Percentiles rank a stretch among this genome's conserved stretches.
Evolutionary conservation across 2,113 vertebrate genomes (phyloP).

Genomic region (Marcusenius ussheri): DNA sequence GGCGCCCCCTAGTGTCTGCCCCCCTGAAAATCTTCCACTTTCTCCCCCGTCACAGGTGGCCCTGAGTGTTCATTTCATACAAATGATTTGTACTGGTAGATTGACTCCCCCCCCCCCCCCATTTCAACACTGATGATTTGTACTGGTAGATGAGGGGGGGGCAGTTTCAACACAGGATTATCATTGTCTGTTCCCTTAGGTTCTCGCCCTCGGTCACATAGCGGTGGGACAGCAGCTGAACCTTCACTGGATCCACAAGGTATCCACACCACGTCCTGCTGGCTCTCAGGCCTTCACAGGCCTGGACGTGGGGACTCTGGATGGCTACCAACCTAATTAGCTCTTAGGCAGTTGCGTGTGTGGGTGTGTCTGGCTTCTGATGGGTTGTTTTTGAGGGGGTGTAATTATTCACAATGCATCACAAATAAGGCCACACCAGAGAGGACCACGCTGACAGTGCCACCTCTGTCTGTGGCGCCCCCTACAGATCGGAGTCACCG

Average conservation of each 20-base stretch:
- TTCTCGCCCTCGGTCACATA: slow-evolving; percentile 88
- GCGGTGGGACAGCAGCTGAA: slow-evolving; percentile 92
- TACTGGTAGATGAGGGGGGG: neutral
- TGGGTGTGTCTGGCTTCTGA: neutral
- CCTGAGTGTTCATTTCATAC: neutral
- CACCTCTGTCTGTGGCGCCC: slow-evolving; percentile 3
- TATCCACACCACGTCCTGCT: slow-evolving; percentile 36
- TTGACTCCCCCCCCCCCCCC: neutral
- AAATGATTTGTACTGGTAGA: neutral
- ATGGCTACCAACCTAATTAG: neutral
- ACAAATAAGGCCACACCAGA: neutral
- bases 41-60: neutral
- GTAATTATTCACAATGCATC: neutral
- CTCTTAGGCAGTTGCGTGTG: neutral
- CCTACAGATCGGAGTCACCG: slow-evolving; percentile 73
- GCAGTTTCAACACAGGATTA: neutral
- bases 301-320: neutral
- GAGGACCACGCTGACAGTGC: neutral
- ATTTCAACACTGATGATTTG: neutral
- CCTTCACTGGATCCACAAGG: slow-evolving; percentile 98
- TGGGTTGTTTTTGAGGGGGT: neutral
- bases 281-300: neutral
- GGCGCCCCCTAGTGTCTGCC: neutral
- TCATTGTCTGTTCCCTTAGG: slow-evolving; percentile 49
- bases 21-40: neutral